phyloP scores from a whole-genome alignment of 2,797 vertebrate genomes.

The Luscinia megarhynchos region DNA sequence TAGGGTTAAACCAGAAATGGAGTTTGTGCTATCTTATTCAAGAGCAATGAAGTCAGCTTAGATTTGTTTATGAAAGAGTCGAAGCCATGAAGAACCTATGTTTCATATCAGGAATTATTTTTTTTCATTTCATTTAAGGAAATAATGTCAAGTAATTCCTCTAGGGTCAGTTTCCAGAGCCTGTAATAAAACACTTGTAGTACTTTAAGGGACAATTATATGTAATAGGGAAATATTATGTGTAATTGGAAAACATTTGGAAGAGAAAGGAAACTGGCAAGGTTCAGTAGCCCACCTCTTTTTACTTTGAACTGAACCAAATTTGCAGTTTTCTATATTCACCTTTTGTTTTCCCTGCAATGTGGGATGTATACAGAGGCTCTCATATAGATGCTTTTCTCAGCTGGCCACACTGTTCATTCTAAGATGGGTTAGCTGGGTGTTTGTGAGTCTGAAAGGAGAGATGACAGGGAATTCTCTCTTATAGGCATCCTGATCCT shows the following conservation, averaged over 20 bases:
- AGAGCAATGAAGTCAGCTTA: background rate
- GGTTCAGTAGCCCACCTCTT: background rate
- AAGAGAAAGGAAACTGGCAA: background rate
- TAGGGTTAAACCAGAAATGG: background rate
- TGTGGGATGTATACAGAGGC: background rate
- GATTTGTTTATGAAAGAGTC: background rate
- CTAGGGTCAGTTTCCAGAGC: background rate
- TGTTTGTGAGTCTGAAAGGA: background rate
- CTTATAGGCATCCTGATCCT: background rate
- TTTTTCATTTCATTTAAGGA: constrained; percentile 11
- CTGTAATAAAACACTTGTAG: background rate
- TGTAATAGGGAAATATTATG: background rate
- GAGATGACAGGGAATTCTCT: background rate
- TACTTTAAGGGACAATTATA: background rate
- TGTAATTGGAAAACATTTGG: background rate
- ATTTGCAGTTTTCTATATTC: background rate
- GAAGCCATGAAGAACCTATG: background rate
- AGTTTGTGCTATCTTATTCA: background rate
- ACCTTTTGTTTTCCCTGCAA: background rate
- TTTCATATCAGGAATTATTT: background rate
- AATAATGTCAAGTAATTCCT: constrained; percentile 1
- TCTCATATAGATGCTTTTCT: background rate
- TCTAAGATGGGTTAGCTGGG: background rate
- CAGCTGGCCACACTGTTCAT: background rate
- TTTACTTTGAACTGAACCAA: background rate